Conservation (phyloP, 2,888 invertebrate species). For the Gastracanthus pulcherrimus region DNA sequence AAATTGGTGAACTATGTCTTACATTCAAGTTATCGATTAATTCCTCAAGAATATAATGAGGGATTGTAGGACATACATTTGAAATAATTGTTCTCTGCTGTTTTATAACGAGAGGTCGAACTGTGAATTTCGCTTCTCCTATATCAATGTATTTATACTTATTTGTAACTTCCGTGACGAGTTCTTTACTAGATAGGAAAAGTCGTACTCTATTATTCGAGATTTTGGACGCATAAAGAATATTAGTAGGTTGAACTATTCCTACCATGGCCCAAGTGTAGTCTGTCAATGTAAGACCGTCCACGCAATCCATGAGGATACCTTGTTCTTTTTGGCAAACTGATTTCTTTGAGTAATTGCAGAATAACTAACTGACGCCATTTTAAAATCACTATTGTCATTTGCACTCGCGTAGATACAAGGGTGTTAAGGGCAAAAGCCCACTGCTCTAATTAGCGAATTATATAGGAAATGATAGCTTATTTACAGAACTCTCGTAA, state of each 20-base stretch:
- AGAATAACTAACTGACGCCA: no score
- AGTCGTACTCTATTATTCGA: neutral
- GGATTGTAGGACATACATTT: neutral
- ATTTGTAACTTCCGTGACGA: neutral
- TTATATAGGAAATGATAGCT: no score
- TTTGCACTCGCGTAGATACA: no score
- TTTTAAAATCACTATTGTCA: no score
- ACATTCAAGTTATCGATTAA: neutral
- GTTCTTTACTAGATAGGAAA: neutral
- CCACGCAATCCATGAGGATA: no score
- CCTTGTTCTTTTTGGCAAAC: neutral
- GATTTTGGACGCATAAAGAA: neutral
- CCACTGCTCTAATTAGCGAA: no score
- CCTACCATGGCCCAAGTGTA: neutral
- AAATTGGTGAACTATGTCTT: neutral
- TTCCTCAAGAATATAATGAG: neutral
- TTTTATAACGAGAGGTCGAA: neutral
- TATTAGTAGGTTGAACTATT: neutral
- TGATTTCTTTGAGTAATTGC: no score
- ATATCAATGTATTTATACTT: neutral
- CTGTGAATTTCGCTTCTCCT: neutral
- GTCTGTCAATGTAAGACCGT: neutral
- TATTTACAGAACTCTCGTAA: no score
- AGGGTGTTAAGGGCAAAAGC: no score
- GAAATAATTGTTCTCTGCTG: neutral